Base-by-base conservation (phyloP, 2,888 invertebrate species). In the Acleris sparsana region DNA sequence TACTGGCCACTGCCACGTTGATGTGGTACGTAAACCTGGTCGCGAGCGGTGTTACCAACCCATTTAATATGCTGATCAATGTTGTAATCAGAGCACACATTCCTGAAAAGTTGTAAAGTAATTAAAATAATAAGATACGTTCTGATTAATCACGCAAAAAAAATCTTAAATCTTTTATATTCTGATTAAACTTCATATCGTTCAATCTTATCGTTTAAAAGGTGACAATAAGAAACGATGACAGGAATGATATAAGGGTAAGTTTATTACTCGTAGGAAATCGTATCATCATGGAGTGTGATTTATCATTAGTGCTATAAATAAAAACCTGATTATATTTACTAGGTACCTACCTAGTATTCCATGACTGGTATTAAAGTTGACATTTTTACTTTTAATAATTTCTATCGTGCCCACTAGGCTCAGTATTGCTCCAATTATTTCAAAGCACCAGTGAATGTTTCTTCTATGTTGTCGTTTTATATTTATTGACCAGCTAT, bases 401-500 rank as follows among this genome's bases (percentile, higher is more conserved):
- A 82, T 78, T 6, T 78, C 20, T 16, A 61, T 60, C 29, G 75
- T 80, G 0, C 84, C 84, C 16, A 62, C 63, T 0, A 72, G 63
- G 0, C 76, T 72, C 2, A 82, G 67, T 7, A 74, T 11, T 0
- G 75, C 59, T 20, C 75, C 79, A 3, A 78, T 7, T 0, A 77
- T 5, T 64, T 81, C 81, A n/a, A 81, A 63, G 0, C 70, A 59
- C 67, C 78, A 71, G 44, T 84, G 83, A 0, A 80, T 44, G 6
- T 70, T 72, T 4, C 68, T 77, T 63, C 70, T 77, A 44, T 75
- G 60, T 0, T 69, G 63, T n/a, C 73, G 73, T 2, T 63, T 69
- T 1, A 84, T 58, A 39, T 73, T 74, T 56, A 80, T 72, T 1
- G 84, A 80, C 84, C 83, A 85, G 62, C 77, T 76, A 69, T 84